These are phyloP conservation scores for Cylas formicarius DNA, from an alignment of 1,140 invertebrate genomes.

Conservation along the genomic window DNA sequence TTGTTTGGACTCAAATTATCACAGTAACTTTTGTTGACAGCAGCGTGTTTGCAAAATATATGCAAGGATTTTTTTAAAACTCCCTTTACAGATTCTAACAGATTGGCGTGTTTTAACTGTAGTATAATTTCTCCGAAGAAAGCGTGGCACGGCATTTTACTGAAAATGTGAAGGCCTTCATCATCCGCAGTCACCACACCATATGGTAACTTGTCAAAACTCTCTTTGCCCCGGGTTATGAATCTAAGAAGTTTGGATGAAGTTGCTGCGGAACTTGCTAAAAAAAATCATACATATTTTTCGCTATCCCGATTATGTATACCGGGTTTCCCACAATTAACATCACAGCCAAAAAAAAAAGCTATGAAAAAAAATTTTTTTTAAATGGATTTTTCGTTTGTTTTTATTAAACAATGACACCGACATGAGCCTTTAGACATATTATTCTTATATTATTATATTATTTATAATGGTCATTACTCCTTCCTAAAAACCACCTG, in stretches of 20 bases:
- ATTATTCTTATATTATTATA: no score
- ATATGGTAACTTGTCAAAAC: constrained; percentile 25
- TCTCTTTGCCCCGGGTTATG: constrained; percentile 14
- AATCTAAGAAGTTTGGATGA: constrained; percentile 22
- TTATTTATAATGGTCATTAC: no score
- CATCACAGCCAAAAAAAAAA: no score
- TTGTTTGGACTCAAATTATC: constrained; percentile 11
- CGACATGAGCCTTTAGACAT: no score
- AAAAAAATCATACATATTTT: not conserved
- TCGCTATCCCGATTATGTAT: no score
- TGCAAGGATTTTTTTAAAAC: constrained; percentile 21
- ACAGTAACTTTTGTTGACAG: constrained; percentile 20
- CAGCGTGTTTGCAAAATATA: constrained; percentile 18
- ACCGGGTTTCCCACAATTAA: no score
- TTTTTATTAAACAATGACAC: no score
- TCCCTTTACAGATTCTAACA: constrained; percentile 18
- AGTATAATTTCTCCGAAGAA: constrained; percentile 39
- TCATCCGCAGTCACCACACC: constrained; percentile 35
- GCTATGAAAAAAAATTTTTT: no score
- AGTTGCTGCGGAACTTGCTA: not conserved
- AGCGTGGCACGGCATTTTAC: constrained; percentile 40
- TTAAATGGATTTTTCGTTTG: no score
- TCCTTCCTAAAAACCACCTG: no score
- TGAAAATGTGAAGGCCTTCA: constrained; percentile 37
- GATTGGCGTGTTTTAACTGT: constrained; percentile 23